phyloP scores from a whole-genome alignment of 2,797 vertebrate species.

The Carduelis carduelis region DNA sequence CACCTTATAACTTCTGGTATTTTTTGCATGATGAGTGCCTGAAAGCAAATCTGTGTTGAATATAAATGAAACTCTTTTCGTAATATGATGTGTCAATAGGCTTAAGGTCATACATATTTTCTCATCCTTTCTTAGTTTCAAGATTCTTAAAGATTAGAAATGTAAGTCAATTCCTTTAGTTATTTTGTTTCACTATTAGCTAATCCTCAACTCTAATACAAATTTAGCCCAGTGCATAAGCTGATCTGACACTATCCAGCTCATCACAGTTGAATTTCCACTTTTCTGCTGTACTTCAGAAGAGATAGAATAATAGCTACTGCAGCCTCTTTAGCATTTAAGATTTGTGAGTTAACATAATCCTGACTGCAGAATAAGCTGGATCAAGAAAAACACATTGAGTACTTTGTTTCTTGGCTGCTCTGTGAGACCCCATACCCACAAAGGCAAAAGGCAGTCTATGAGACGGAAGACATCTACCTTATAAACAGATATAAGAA shows the following conservation, averaged over 20 bases:
- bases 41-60: neutral
- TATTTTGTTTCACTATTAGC: neutral
- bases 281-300: neutral
- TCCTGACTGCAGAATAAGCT: neutral
- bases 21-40: neutral
- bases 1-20: neutral
- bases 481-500: neutral
- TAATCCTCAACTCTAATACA: neutral
- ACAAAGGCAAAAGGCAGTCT: neutral
- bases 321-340: neutral
- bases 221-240: neutral
- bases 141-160: neutral
- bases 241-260: neutral
- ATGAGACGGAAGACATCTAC: accelerated
- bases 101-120: neutral
- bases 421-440: neutral
- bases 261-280: neutral
- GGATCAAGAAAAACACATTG: neutral
- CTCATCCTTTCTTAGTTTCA: neutral
- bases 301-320: neutral
- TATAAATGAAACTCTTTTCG: neutral
- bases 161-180: neutral
- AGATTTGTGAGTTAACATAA: neutral
- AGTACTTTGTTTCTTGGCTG: neutral
- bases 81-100: neutral